Evolutionary conservation across 2,113 vertebrate genomes (phyloP), one percentile per base, ranked within the genome.

Genomic region (Mesocricetus auratus): DNA sequence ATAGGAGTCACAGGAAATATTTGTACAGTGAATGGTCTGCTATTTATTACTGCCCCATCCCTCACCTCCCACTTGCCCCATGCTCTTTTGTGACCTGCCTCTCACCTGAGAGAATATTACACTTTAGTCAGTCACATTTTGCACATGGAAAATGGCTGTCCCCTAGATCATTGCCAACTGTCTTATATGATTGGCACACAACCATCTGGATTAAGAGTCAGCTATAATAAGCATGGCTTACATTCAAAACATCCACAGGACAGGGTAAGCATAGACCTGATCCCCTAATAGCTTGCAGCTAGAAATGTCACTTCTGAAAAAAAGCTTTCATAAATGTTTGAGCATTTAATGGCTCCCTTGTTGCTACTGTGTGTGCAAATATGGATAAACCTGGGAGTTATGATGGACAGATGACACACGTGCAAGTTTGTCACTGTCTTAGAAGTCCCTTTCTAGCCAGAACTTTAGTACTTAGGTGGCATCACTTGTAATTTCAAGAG

Each of bases 1-100:
- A 97, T 90, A 96, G 66, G 36, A 95, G 93, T 26, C 58, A 92
- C 81, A 96, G 94, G 94, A 98, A 97, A 94, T 93, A 42, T 45
- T 82, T 94, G 79, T 68, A 79, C 74, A 96, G 21, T 31, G 69
- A 89, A 69, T 93, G 74, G 91, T n/a, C 87, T 90, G 92, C 88
- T 94, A 53, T 83, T 96, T 93, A 60, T 85, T 71, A 88, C 68
- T 66, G 88, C 15, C 69, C 79, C 71, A 66, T 87, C 77, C n/a
- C 69, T 74, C 64, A 79, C 92, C 89, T 96, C 58, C 79, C 79
- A 75, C 85, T 95, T 90, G 78, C 53, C 21, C 56, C 94, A n/a
- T 77, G 50, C 31, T 50, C 86, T 92, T 88, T 94, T 91, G 83
- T 5, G 15, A 39, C 78, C 45, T 92, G 16, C 8, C 78, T 92